Evolutionary conservation across 2,113 vertebrate species (phyloP), one percentile per base, ranked within the genome.

Genomic region (Psephotus haematonotus): DNA sequence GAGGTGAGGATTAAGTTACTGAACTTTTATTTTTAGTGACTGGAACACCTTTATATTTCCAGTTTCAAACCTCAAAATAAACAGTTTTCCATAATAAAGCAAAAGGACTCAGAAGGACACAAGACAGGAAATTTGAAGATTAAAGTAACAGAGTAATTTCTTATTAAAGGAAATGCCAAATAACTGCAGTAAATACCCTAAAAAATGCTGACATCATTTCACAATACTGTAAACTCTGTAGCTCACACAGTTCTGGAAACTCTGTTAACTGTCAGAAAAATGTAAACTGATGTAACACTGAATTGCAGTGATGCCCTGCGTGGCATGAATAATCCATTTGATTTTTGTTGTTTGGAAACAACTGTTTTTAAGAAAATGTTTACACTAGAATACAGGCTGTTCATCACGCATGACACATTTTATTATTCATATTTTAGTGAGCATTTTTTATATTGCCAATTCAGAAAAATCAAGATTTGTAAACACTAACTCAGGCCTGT

Each of bases 301-400:
- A 81, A 60, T 22, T 52, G 37, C 17, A 72, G 37, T 41, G 72
- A 75, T 39, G 27, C 39, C 52, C 86, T 75, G 50, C 2, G 27
- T 28, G 29, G 65, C 60, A 88, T 37, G 29, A 92, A 52, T 90
- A 88, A 86, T 71, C 23, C 44, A 46, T 74, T 57, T 74, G 37
- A 31, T 24, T 79, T 71, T 50, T 93, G 29, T 49, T 91, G 59
- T 77, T 95, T 69, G 29, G 57, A 95, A 96, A 90, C 20, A 94
- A 81, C 31, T 35, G 1, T 33, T 86, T 86, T 52, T 43, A 19
- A 78, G 78, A 29, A 52, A 67, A 35, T 14, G 27, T 47, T 82
- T 49, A 43, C 15, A 19, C 59, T 79, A 80, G 59, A 82, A 90
- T 70, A 82, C 37, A 94, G 33, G 10, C 44, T 67, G 37, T 75